Percentiles rank a stretch among this genome's conserved stretches.
Conservation (phyloP, 2,113 vertebrate species). For the Halichoeres trimaculatus region DNA sequence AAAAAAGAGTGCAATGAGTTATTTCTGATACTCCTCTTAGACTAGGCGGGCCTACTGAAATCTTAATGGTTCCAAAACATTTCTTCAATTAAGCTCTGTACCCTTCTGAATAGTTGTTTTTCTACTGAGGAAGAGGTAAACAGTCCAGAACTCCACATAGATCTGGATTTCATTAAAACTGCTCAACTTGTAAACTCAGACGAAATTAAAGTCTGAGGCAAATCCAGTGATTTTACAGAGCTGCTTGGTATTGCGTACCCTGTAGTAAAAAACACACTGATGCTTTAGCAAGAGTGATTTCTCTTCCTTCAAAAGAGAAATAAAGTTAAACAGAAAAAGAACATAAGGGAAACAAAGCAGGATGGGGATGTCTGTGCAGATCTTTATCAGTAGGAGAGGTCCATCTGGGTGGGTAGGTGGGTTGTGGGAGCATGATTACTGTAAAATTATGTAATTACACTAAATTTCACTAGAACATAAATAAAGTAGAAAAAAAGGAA, state of each 20-base stretch:
- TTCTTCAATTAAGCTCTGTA: constrained; percentile 53
- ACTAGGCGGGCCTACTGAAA: constrained; percentile 46
- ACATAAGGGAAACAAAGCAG: no score
- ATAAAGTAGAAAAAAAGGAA: not conserved
- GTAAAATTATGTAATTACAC: constrained; percentile 67
- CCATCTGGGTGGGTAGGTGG: constrained; percentile 40
- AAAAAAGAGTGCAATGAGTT: constrained; percentile 51
- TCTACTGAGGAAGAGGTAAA: constrained; percentile 8
- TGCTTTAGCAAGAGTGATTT: not conserved
- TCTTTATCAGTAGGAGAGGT: constrained; percentile 65
- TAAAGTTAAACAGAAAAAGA: not conserved
- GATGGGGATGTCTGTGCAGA: constrained; percentile 41
- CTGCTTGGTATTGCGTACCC: not conserved
- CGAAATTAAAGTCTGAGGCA: constrained; percentile 24
- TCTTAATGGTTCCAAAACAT: constrained; percentile 64
- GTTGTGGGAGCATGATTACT: constrained; percentile 31
- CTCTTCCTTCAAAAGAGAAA: not conserved
- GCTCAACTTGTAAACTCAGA: constrained; percentile 12
- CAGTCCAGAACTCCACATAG: constrained; percentile 1
- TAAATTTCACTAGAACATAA: constrained; percentile 37
- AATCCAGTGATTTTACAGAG: constrained; percentile 16
- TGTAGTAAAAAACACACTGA: not conserved
- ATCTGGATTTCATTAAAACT: constrained; percentile 40
- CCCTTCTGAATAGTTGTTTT: constrained; percentile 17
- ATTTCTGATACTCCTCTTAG: constrained; percentile 49